Evolutionary conservation across 2,113 vertebrate genomes (phyloP).

Genomic region (Equus przewalskii): DNA sequence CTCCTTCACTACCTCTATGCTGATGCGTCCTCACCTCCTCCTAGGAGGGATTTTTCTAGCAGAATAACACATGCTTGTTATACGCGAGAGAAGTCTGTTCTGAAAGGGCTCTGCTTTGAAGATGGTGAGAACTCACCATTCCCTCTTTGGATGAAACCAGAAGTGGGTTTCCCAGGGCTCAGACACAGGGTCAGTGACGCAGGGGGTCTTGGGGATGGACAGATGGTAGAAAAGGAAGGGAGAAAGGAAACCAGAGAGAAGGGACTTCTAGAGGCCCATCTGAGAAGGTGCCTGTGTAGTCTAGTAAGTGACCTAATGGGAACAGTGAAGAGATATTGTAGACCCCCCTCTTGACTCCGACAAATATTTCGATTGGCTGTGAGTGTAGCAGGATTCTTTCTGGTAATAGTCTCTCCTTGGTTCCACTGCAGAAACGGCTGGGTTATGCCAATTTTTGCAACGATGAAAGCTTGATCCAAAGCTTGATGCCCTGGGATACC

Average conservation of each 20-base stretch:
- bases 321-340: neutral
- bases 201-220: neutral
- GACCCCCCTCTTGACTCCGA: neutral
- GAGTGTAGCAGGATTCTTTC: neutral
- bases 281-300: neutral
- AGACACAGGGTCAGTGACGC: neutral
- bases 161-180: neutral
- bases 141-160: neutral
- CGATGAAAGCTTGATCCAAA: neutral
- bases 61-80: neutral
- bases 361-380: neutral
- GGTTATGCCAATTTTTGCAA: neutral
- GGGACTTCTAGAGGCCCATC: neutral
- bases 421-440: neutral
- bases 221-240: neutral
- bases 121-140: neutral
- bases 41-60: neutral
- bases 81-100: neutral
- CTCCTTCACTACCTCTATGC: neutral
- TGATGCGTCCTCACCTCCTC: neutral
- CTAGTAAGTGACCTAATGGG: neutral
- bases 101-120: neutral
- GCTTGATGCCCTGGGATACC: neutral
- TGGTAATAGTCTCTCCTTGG: neutral
- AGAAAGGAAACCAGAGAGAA: neutral